Conservation (phyloP, 2,113 vertebrate species). For the Notarius lentiginosus region DNA sequence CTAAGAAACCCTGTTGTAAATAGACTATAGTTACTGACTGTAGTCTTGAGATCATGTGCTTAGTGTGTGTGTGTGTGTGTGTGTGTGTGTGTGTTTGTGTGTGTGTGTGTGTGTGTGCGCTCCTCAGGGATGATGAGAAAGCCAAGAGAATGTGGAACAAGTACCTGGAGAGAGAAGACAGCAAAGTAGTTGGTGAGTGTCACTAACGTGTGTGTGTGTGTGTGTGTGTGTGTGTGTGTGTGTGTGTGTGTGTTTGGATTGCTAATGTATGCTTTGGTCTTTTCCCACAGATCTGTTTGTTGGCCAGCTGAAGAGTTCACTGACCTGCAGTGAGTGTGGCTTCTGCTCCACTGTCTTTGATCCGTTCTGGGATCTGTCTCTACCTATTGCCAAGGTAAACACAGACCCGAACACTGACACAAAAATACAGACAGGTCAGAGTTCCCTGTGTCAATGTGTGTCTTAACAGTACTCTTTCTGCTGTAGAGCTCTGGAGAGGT, state of each 20-base stretch:
- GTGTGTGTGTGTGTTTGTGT: too few species aligned
- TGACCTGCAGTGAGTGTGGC: constrained; percentile 88
- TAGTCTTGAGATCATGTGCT: neutral
- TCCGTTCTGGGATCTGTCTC: constrained; percentile 95
- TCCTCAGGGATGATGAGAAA: constrained; percentile 87
- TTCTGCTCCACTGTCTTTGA: constrained; percentile 93
- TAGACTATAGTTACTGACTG: neutral
- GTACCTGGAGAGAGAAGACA: constrained; percentile 92
- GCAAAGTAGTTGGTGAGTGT: constrained; percentile 87
- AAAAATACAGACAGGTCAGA: neutral
- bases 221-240: constrained; percentile 7
- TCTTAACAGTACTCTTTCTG: constrained; percentile 14
- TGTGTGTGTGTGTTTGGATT: neutral
- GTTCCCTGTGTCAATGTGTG: neutral
- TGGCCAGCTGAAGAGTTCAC: constrained; percentile 93
- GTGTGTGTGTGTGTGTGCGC: neutral
- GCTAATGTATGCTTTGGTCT: neutral
- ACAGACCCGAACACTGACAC: neutral
- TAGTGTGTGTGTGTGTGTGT: neutral
- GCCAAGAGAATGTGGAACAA: constrained; percentile 90
- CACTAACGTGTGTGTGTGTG: constrained; percentile 67
- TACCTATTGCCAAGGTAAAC: constrained; percentile 89
- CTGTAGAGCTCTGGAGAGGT: constrained; percentile 85
- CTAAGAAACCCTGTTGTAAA: neutral
- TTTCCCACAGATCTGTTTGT: constrained; percentile 85